Conservation (phyloP, 2,113 vertebrate genomes). For the Vireo altiloquus region DNA sequence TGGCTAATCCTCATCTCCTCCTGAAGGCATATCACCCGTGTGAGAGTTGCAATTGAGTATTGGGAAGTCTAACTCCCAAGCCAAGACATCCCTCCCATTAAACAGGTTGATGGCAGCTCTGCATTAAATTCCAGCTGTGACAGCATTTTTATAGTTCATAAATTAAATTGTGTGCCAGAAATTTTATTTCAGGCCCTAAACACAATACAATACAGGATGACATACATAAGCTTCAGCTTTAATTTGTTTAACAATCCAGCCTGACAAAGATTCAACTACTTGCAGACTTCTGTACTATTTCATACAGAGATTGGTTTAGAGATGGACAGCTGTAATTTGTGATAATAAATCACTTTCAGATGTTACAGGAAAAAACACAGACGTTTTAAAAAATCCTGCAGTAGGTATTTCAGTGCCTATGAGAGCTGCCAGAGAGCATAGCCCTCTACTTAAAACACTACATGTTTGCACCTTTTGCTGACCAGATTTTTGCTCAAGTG, state of each 20-base stretch:
- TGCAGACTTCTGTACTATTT: not conserved
- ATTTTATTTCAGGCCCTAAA: not conserved
- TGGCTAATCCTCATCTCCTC: not conserved
- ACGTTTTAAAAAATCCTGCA: not conserved
- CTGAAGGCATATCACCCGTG: not conserved
- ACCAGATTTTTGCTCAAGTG: not conserved
- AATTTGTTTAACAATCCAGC: constrained; percentile 15
- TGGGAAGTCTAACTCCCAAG: not conserved
- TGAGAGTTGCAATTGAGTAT: not conserved
- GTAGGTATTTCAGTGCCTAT: not conserved
- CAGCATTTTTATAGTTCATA: not conserved
- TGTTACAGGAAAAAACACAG: not conserved
- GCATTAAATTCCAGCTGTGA: not conserved
- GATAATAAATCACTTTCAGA: constrained; percentile 1
- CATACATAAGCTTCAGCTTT: not conserved
- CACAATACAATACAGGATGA: not conserved
- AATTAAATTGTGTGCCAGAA: not conserved
- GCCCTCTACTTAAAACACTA: not conserved
- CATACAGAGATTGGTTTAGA: not conserved
- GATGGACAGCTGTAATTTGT: not conserved
- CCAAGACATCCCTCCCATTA: not conserved
- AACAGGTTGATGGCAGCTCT: not conserved
- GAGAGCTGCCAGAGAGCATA: not conserved
- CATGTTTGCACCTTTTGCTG: not conserved
- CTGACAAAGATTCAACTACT: not conserved